These are phyloP conservation scores for Arctopsyche grandis DNA, from an alignment of 1,140 invertebrate genomes.

Conservation along the genomic window DNA sequence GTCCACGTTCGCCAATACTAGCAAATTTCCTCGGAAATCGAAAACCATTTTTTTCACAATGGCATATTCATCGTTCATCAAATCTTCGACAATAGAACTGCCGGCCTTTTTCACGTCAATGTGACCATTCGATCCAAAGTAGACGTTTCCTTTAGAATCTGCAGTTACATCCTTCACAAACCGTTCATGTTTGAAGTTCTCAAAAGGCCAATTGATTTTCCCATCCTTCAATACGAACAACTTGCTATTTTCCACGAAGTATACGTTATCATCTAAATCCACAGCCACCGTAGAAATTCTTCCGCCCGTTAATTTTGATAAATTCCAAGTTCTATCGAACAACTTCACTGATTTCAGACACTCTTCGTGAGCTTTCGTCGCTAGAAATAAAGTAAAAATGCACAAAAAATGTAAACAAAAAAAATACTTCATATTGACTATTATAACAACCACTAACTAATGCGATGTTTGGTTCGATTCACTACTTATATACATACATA, in stretches of 20 bases:
- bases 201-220: not conserved
- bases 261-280: not conserved
- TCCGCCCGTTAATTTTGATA: not conserved
- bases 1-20: not conserved
- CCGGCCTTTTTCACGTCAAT: not conserved
- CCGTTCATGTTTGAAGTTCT: not conserved
- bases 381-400: not conserved
- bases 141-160: conserved; percentile 7
- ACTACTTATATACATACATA: no score
- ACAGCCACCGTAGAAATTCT: not conserved
- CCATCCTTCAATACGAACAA: not conserved
- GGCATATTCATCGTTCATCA: not conserved
- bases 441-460: not conserved
- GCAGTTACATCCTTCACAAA: not conserved
- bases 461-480: no score
- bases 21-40: not conserved
- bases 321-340: not conserved
- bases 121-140: not conserved
- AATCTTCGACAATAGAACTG: not conserved
- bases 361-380: not conserved
- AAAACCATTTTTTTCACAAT: not conserved
- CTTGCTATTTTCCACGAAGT: not conserved
- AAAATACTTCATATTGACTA: not conserved
- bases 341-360: not conserved
- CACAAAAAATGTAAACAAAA: not conserved